A percentile compares a stretch with the other conserved stretches of the same genome.
Conservation (phyloP, 2,797 vertebrate species). For the Takifugu rubripes region DNA sequence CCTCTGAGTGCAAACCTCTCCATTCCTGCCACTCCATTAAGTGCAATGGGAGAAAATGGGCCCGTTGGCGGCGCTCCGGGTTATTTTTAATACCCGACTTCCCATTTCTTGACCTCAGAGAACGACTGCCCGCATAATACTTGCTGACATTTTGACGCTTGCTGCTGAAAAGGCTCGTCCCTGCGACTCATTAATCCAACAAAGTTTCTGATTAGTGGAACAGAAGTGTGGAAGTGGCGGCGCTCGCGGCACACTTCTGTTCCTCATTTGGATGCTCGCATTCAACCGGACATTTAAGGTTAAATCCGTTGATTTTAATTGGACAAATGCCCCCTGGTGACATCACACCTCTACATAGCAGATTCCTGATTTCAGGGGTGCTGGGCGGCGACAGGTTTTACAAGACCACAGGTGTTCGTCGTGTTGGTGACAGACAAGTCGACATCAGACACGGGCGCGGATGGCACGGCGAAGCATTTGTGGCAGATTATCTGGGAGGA, state of each 20-base stretch:
- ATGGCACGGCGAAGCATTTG: not conserved
- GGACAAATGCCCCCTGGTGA: not conserved
- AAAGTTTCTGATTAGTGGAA: conserved; percentile 9
- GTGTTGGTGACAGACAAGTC: no score
- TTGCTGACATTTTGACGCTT: conserved; percentile 24
- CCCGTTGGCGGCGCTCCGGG: conserved; percentile 15
- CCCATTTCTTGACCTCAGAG: conserved; percentile 15
- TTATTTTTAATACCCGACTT: conserved; percentile 30
- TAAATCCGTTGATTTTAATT: not conserved
- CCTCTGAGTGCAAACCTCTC: conserved; percentile 25
- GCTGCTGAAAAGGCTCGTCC: conserved; percentile 17
- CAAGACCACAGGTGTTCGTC: no score
- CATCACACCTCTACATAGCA: not conserved
- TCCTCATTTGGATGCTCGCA: not conserved
- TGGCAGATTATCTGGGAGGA: not conserved
- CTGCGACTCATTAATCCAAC: conserved; percentile 4
- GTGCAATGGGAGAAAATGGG: conserved; percentile 29
- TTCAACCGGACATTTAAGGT: not conserved
- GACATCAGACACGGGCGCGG: no score
- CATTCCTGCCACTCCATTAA: conserved; percentile 33
- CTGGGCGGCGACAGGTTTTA: no score
- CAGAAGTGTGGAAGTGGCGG: conserved; percentile 4
- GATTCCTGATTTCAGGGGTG: no score
- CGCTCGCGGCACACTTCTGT: not conserved
- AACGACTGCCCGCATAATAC: conserved; percentile 22